These are phyloP conservation scores for Rhopalosiphum maidis DNA, from an alignment of 1,140 invertebrate genomes.

Conservation along the genomic window DNA sequence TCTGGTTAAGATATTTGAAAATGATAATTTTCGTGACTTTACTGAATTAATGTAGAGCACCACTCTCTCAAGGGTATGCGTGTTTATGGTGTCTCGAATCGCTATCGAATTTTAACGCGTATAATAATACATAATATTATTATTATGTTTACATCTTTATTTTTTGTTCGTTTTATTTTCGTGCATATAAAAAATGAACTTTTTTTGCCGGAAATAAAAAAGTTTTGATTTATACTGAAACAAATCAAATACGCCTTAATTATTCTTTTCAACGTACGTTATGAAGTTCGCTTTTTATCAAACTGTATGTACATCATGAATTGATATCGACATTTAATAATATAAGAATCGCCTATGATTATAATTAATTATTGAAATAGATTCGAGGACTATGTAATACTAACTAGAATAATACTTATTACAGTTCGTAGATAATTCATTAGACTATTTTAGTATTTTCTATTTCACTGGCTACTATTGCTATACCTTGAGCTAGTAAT, in stretches of 20 bases:
- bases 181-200: neutral
- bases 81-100: neutral
- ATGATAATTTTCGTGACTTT: neutral
- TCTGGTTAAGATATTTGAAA: neutral
- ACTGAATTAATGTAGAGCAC: neutral
- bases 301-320: neutral
- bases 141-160: constrained; percentile 1
- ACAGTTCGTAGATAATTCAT: neutral
- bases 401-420: neutral
- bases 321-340: neutral
- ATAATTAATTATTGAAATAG: neutral
- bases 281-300: neutral
- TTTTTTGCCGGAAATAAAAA: neutral
- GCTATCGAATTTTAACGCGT: neutral
- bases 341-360: neutral
- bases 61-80: neutral
- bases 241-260: neutral
- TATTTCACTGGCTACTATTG: neutral
- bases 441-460: neutral
- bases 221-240: neutral
- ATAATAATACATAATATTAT: neutral
- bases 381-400: neutral
- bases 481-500: neutral
- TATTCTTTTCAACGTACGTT: neutral
- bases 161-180: neutral